Evolutionary conservation across 1,140 invertebrate species (phyloP), one percentile per base, ranked within the genome.

Genomic region (Anadara kagoshimensis): DNA sequence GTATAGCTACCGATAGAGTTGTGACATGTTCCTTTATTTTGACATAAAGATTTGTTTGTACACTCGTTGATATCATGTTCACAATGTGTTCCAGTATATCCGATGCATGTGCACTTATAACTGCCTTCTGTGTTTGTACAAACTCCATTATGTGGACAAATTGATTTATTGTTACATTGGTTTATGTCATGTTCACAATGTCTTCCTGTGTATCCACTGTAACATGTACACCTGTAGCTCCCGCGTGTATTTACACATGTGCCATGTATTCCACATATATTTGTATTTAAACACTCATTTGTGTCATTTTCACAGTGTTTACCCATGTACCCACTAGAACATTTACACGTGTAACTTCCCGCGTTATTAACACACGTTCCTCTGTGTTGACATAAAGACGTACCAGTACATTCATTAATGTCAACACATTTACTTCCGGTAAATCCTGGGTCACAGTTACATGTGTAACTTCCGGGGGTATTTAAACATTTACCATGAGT

Each of bases 41-140:
- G 29, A 36, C 29, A 36, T 36, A 36, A 7, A 36, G 29, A 36
- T 7, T 2, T 36, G 29, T 36, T 7, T 2, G 29, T 36, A 36
- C 29, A 36, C 7, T 36, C 29, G 7, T 36, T 36, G 2, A 36
- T 7, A 7, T 36, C 29, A 36, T 36, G 2, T 36, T 36, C 29
- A 36, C 29, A 36, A 36, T 36, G 29, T 7, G 7, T 2, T 36
- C 29, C 29, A 7, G 29, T 36, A 41, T 59, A 82, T 22, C 78
- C 78, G 5, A 16, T 1, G 72, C 80, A 82, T n/a, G 49, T 44
- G 70, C 80, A 82, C 3, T 20, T 51, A 68, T 78, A 80, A 41
- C 69, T 72, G 18, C 80, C 80, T 4, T 44, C 14, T 0, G 57
- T 69, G 66, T 82, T 78, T 44, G 43, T 59, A 59, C 80, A 82